These are phyloP conservation scores for Trinectes maculatus DNA, from an alignment of 2,113 vertebrate species.

Conservation along the genomic window DNA sequence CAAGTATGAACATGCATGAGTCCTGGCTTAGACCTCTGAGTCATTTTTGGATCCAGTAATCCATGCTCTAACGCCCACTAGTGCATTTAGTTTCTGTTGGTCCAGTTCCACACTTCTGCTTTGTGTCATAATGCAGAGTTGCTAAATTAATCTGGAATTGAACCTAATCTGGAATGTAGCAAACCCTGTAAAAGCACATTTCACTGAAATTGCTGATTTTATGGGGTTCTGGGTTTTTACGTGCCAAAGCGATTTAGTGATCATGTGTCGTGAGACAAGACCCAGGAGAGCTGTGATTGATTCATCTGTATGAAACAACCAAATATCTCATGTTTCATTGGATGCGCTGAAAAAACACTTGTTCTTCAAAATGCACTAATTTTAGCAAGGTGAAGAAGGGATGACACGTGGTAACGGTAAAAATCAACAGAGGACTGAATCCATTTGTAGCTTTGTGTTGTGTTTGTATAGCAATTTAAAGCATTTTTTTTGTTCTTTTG, in stretches of 20 bases:
- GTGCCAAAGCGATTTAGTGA: slow-evolving; percentile 5
- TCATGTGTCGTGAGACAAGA: slow-evolving; percentile 1
- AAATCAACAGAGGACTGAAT: slow-evolving; percentile 59
- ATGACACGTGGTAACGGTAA: slow-evolving; percentile 59
- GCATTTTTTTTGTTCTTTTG: no score
- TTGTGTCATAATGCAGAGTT: neutral
- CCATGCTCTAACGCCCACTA: neutral
- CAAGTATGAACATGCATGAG: neutral
- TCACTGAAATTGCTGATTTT: neutral
- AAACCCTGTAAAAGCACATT: slow-evolving; percentile 10
- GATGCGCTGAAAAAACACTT: slow-evolving; percentile 12
- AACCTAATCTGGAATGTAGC: slow-evolving; percentile 2
- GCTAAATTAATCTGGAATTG: neutral
- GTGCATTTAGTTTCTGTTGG: neutral
- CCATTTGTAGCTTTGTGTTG: slow-evolving; percentile 66
- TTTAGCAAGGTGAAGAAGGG: slow-evolving; percentile 36
- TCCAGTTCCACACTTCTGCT: slow-evolving; percentile 11
- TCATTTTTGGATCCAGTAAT: slow-evolving; percentile 14
- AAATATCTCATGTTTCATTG: slow-evolving; percentile 3
- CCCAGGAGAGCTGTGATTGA: slow-evolving; percentile 21
- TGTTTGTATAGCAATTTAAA: slow-evolving; percentile 76
- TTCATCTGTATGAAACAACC: slow-evolving; percentile 22
- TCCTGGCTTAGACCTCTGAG: slow-evolving; percentile 26
- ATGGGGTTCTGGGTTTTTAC: neutral
- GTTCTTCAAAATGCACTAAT: slow-evolving; percentile 7